A percentile compares a stretch with the other conserved stretches of the same genome.
These are phyloP conservation scores for Campoplex capitator DNA, from an alignment of 2,888 invertebrate species.

Conservation along the genomic window DNA sequence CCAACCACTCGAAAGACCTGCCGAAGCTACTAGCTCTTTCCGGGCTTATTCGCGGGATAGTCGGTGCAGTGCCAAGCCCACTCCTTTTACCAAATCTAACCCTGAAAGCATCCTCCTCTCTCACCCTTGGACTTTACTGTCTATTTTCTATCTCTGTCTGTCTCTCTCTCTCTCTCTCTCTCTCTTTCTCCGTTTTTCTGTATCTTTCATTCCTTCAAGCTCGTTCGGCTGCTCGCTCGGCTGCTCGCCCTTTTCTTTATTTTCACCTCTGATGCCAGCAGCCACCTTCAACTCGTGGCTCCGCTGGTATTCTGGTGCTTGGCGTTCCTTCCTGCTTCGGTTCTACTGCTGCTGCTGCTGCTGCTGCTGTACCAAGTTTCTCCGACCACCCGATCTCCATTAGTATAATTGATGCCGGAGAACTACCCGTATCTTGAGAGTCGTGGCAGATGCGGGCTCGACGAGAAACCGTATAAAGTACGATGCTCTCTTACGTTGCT, in stretches of 20 bases:
- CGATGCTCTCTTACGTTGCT: slow-evolving; percentile 66
- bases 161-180: slow-evolving; percentile 50
- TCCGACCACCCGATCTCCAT: slow-evolving; percentile 79
- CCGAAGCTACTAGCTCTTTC: slow-evolving; percentile 69
- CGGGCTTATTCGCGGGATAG: slow-evolving; percentile 68
- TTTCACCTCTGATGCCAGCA: slow-evolving; percentile 68
- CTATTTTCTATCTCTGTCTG: slow-evolving; percentile 45
- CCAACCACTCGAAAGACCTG: slow-evolving; percentile 69
- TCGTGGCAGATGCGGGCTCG: slow-evolving; percentile 76
- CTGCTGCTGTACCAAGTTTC: slow-evolving; percentile 60
- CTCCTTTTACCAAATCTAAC: slow-evolving; percentile 67
- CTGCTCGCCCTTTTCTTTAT: slow-evolving; percentile 63
- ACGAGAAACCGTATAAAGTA: slow-evolving; percentile 68
- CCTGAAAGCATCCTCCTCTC: slow-evolving; percentile 56
- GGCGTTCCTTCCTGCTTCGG: slow-evolving; percentile 3
- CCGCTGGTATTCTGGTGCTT: slow-evolving; percentile 52
- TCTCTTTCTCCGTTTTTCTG: slow-evolving; percentile 38
- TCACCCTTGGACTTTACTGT: slow-evolving; percentile 41
- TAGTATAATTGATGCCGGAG: slow-evolving; percentile 83
- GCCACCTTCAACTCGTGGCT: slow-evolving; percentile 64
- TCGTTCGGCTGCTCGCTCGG: slow-evolving; percentile 55
- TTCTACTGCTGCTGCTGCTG: slow-evolving; percentile 31
- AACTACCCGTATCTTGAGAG: slow-evolving; percentile 80
- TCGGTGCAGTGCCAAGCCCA: slow-evolving; percentile 61
- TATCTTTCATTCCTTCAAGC: slow-evolving; percentile 60